phyloP scores from a whole-genome alignment of 2,113 vertebrate genomes.

The Alaudala cheleensis region DNA sequence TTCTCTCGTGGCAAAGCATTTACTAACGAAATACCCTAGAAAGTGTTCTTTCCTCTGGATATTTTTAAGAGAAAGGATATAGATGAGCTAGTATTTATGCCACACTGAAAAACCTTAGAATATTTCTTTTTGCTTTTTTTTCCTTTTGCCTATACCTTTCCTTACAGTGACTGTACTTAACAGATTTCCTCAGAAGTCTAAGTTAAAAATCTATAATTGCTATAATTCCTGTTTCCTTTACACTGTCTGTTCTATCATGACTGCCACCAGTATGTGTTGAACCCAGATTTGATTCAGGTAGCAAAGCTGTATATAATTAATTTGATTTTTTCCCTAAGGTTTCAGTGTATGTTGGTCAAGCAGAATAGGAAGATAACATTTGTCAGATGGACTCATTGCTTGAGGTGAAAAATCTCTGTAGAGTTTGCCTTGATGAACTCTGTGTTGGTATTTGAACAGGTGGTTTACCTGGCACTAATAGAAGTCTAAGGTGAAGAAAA shows the following conservation, averaged over 20 bases:
- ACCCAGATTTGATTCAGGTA: background rate
- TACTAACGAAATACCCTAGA: background rate
- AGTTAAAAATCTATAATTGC: background rate
- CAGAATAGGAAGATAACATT: background rate
- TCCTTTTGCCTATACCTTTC: background rate
- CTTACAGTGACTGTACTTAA: background rate
- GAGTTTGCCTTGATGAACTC: background rate
- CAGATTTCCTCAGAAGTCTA: background rate
- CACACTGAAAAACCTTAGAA: background rate
- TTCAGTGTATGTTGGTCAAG: background rate
- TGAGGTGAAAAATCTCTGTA: background rate
- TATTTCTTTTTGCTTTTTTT: background rate
- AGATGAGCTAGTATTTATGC: background rate
- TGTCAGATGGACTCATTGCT: background rate
- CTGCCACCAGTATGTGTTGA: background rate
- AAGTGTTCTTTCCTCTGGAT: background rate
- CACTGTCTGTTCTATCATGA: fast-evolving
- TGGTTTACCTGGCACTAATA: background rate
- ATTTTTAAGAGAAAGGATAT: background rate
- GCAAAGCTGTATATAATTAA: background rate
- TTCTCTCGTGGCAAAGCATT: background rate
- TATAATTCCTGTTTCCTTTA: background rate
- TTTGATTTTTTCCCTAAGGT: background rate
- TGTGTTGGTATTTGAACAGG: background rate
- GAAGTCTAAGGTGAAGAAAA: background rate